Evolutionary conservation across 2,113 vertebrate species (phyloP), one percentile per base, ranked within the genome.

Genomic region (Hirundichthys speculiger): DNA sequence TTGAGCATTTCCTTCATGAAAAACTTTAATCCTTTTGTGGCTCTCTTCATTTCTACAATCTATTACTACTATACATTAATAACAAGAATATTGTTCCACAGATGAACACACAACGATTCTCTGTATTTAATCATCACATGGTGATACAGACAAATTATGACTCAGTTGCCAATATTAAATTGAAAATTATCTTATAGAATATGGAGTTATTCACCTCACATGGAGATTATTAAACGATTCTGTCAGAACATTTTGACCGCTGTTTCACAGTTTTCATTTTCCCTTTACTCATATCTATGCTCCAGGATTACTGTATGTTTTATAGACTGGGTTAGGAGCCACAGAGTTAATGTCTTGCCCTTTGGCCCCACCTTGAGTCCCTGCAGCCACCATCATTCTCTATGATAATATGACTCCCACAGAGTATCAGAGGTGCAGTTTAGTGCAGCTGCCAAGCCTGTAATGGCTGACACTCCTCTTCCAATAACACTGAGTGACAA

Each of bases 391-490:
- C 89, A 86, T 86, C 70, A 62, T 76, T 79, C 83, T 84, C 62
- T 83, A 46, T 77, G 79, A 88, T 86, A 84, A 80, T 79, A 68
- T 73, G 81, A 86, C 83, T 80, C 85, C 79, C 68, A 83, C 77
- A 64, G 70, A 87, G 83, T 74, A 80, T 82, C 72, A 75, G 77
- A 52, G 79, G 48, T 77, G 63, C 71, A 79, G 84, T 58, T 78
- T 75, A 63, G 59, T 49, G 79, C 87, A 85, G 86, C 88, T 89
- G 83, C 80, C 83, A 86, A 72, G 83, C 58, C 78, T 38, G 78
- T 85, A 88, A 90, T 84, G 85, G 83, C 85, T 10, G 77, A 84
- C 84, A 81, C 82, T 76, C 76, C 79, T 85, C 64, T 77, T 71
- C 68, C 73, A 81, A 73, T 49, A 77, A 68, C 43, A 70, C 58